Conservation (phyloP, 2,113 vertebrate species). For the Numenius arquata region DNA sequence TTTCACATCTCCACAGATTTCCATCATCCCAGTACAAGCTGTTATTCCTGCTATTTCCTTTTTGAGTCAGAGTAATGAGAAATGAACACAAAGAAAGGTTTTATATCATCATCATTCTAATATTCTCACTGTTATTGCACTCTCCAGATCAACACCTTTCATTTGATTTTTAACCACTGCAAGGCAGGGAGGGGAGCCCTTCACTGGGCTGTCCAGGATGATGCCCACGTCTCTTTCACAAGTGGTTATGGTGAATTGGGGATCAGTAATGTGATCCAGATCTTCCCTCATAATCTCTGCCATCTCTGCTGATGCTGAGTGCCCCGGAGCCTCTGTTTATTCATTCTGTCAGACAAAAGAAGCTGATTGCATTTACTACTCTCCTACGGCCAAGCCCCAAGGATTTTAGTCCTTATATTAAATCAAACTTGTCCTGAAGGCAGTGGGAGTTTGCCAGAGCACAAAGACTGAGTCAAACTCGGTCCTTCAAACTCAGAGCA, state of each 20-base stretch:
- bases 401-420: constrained; percentile 45
- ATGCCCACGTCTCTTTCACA: neutral
- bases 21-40: neutral
- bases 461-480: neutral
- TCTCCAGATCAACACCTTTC: neutral
- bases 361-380: constrained; percentile 37
- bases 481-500: neutral
- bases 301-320: neutral
- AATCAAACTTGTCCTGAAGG: constrained; percentile 54
- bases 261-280: neutral
- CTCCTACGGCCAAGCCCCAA: constrained; percentile 28
- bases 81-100: neutral
- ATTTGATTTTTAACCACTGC: neutral
- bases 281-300: constrained; percentile 10
- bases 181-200: neutral
- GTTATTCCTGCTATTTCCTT: neutral
- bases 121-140: neutral
- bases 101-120: neutral
- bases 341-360: constrained; percentile 43
- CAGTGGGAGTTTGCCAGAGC: neutral
- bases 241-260: neutral
- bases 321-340: neutral
- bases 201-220: neutral
- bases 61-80: neutral
- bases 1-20: constrained; percentile 18